Conservation (phyloP, 1,140 invertebrate species). For the Calliphora vicina region DNA sequence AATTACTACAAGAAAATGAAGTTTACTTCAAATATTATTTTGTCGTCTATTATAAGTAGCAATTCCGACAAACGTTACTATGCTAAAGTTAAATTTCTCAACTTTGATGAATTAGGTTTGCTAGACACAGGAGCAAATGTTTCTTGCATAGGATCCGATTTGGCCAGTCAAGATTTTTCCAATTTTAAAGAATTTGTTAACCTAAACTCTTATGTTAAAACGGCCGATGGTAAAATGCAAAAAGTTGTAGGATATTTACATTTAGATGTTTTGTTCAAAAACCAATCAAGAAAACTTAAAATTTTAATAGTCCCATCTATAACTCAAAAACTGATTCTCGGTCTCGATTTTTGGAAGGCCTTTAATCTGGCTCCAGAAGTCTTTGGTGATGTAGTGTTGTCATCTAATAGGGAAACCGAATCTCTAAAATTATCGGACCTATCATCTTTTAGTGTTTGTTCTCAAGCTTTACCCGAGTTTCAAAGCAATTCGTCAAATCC, state of each 20-base stretch:
- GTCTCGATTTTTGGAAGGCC: constrained; percentile 23
- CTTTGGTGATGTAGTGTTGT: too few species aligned
- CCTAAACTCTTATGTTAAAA: background rate
- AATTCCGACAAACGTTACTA: background rate
- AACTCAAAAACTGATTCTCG: background rate
- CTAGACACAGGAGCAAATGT: too few species aligned
- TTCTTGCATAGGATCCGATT: background rate
- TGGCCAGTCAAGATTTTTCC: constrained; percentile 14
- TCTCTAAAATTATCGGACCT: too few species aligned
- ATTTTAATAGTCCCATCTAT: constrained; percentile 9
- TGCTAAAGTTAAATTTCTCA: background rate
- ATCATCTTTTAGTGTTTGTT: too few species aligned
- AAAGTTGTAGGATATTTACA: background rate
- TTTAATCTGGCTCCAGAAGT: constrained; percentile 21
- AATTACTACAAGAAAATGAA: background rate
- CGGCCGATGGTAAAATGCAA: constrained; percentile 17
- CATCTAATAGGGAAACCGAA: too few species aligned
- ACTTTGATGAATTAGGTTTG: background rate
- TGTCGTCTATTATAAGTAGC: background rate
- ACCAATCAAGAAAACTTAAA: background rate
- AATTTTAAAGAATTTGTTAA: background rate
- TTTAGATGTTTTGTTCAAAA: background rate
- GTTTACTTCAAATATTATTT: background rate
- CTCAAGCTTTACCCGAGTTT: too few species aligned
- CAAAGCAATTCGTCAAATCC: too few species aligned